Evolutionary conservation across 1,140 invertebrate species (phyloP).

Genomic region (Lepidurus couesii): DNA sequence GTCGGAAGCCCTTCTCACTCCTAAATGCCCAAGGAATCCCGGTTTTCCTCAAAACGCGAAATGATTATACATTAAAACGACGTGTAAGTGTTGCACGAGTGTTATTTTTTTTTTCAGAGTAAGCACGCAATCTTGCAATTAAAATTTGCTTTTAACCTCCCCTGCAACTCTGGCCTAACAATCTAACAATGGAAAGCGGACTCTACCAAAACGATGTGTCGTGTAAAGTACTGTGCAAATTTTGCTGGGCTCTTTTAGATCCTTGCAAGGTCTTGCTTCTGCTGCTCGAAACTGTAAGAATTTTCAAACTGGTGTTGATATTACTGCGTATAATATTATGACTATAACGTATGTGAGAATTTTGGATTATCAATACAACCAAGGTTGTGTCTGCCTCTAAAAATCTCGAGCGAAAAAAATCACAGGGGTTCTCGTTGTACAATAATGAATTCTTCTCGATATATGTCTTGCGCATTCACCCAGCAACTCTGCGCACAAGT

Average conservation of each 20-base stretch:
- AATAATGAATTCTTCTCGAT: conserved; percentile 63
- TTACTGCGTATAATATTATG: background rate
- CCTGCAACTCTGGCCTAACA: background rate
- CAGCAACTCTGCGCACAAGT: conserved; percentile 79
- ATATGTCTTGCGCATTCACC: conserved; percentile 55
- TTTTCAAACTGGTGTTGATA: background rate
- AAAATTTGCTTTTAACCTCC: background rate
- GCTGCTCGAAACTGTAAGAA: background rate
- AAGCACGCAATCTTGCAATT: background rate
- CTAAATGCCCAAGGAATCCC: no score
- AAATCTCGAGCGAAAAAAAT: background rate
- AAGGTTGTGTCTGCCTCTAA: conserved; percentile 6
- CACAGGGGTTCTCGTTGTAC: conserved; percentile 60
- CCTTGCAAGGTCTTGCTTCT: background rate
- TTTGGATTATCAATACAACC: background rate
- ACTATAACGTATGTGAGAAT: background rate
- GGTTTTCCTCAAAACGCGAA: background rate
- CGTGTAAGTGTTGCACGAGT: background rate
- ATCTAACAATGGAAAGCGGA: background rate
- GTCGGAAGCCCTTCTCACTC: no score
- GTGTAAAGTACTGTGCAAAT: background rate
- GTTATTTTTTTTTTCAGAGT: background rate
- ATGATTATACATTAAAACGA: background rate
- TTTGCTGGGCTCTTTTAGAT: background rate
- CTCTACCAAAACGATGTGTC: background rate